Percentiles rank a stretch among this genome's conserved stretches.
Evolutionary conservation across 2,888 invertebrate genomes (phyloP).

Genomic region (Eupithecia insigniata): DNA sequence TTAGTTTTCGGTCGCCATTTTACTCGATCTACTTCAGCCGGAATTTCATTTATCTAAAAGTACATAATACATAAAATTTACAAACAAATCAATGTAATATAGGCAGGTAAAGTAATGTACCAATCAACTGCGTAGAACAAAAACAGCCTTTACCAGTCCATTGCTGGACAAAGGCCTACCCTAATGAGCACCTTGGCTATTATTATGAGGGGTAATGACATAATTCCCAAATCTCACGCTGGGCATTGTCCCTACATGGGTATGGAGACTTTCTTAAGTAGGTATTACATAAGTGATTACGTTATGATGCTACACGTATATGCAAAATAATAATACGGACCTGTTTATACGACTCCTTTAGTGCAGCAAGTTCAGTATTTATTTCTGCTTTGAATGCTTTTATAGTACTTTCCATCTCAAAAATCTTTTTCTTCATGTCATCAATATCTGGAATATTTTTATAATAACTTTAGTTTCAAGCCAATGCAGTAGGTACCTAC

Average conservation of each 20-base stretch:
- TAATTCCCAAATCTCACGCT: too few species aligned
- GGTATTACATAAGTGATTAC: too few species aligned
- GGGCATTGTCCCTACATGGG: not conserved
- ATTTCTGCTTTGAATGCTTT: slow-evolving; percentile 58
- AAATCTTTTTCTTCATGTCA: slow-evolving; percentile 64
- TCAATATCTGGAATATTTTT: slow-evolving; percentile 62
- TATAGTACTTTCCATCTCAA: slow-evolving; percentile 66
- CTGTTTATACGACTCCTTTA: slow-evolving; percentile 54
- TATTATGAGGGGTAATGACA: too few species aligned
- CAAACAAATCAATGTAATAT: not conserved
- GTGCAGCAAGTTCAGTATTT: slow-evolving; percentile 52
- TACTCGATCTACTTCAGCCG: slow-evolving; percentile 32
- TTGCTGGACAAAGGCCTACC: too few species aligned
- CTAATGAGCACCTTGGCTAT: too few species aligned
- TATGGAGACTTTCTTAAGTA: not conserved
- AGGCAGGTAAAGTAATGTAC: not conserved
- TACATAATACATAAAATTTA: not conserved
- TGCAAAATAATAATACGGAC: slow-evolving; percentile 45
- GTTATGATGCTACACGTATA: not conserved
- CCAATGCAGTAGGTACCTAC: not conserved
- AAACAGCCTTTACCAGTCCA: too few species aligned
- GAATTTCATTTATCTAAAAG: slow-evolving; percentile 50
- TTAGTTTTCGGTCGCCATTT: slow-evolving; percentile 47
- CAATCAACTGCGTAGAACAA: too few species aligned
- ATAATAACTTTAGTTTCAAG: not conserved